These are phyloP conservation scores for Leptoclinus maculatus DNA, from an alignment of 2,797 vertebrate species.

Conservation along the genomic window DNA sequence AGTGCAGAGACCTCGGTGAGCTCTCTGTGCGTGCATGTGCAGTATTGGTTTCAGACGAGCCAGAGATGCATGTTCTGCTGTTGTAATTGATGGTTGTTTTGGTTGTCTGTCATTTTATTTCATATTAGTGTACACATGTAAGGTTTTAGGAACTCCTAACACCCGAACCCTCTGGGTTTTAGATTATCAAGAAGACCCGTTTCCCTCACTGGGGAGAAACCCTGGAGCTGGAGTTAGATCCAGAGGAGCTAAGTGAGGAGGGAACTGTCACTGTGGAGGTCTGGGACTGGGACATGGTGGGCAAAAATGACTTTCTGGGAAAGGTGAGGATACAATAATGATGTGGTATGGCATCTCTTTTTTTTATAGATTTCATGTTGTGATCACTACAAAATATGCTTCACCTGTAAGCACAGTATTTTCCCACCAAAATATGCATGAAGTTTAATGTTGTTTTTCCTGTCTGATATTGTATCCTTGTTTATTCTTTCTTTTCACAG, in stretches of 20 bases:
- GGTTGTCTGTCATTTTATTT: neutral
- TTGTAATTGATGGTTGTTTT: neutral
- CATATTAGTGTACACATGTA: no score
- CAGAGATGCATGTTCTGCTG: neutral
- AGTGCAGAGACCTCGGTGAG: conserved; percentile 92
- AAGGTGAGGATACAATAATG: conserved; percentile 78
- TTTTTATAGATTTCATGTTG: neutral
- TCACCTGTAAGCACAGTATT: neutral
- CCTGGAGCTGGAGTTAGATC: conserved; percentile 86
- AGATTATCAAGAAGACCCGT: conserved; percentile 94
- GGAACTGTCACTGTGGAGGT: conserved; percentile 86
- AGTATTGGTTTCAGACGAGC: neutral
- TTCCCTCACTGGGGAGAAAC: conserved; percentile 93
- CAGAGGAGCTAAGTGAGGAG: conserved; percentile 71
- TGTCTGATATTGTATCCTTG: conserved; percentile 13
- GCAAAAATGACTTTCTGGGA: conserved; percentile 95
- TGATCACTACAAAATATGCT: neutral
- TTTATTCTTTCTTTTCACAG: conserved; percentile 72
- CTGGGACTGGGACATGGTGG: conserved; percentile 97
- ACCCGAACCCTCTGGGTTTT: conserved; percentile 6
- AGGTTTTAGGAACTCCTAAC: conserved; percentile 8
- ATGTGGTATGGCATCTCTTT: neutral
- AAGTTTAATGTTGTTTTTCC: neutral
- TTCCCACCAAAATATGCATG: neutral
- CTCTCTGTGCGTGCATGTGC: conserved; percentile 4